Conservation (phyloP, 1,140 invertebrate genomes). For the Diabrotica virgifera region DNA sequence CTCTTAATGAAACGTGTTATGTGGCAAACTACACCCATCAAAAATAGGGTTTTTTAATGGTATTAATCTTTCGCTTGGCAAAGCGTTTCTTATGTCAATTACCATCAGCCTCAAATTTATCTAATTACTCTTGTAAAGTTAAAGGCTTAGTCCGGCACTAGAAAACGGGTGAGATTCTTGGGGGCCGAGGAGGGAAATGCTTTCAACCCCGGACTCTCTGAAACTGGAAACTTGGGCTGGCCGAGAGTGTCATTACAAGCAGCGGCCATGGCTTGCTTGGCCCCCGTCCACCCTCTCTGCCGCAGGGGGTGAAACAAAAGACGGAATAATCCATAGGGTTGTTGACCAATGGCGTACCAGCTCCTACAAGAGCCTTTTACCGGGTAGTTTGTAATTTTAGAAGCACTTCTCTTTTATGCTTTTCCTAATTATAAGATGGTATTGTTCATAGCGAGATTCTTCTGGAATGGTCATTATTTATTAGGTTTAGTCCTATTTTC, state of each 20-base stretch:
- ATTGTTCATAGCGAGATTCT: not conserved
- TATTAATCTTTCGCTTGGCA: no score
- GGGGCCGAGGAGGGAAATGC: conserved; percentile 11
- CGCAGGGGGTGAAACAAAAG: conserved; percentile 46
- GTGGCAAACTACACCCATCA: no score
- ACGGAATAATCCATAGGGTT: conserved; percentile 48
- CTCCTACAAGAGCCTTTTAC: conserved; percentile 23
- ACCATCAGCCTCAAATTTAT: no score
- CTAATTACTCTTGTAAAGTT: no score
- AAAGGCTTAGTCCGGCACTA: conserved; percentile 11
- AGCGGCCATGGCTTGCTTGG: conserved; percentile 39
- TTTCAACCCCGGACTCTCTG: conserved; percentile 25
- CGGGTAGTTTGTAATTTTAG: conserved; percentile 25
- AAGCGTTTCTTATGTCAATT: no score
- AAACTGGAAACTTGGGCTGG: conserved; percentile 36
- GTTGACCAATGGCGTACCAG: conserved; percentile 45
- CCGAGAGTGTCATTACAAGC: conserved; percentile 49
- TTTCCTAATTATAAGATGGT: conserved; percentile 11
- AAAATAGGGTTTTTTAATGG: no score
- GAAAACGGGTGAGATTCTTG: not conserved
- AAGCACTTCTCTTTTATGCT: conserved; percentile 8
- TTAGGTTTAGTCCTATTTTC: no score
- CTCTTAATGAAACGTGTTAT: no score
- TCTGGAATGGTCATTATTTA: conserved; percentile 3
- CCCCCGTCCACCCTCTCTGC: conserved; percentile 22